Evolutionary conservation across 2,113 vertebrate species (phyloP), one percentile per base, ranked within the genome.

Genomic region (Myotis davidii): DNA sequence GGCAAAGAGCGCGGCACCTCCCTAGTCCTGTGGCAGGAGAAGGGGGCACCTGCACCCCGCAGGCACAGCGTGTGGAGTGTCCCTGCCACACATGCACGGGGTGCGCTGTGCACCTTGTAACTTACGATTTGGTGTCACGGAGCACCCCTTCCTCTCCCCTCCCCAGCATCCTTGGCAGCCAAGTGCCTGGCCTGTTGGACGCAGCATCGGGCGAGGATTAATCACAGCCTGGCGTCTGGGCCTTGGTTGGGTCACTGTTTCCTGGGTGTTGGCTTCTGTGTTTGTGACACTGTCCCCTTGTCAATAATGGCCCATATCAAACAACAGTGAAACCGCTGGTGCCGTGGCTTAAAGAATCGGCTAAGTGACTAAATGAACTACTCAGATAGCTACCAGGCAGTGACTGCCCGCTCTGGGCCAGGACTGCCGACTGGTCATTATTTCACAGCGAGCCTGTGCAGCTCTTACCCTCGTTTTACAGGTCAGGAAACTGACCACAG

Each of bases 51-150:
- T 83, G 73, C 0, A 0, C 82, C 29, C 0, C 0, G 73, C 10
- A 9, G 94, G 91, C 85, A 4, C 95, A 87, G 93, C 67, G 64
- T 76, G 88, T 91, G 92, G 77, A 85, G 76, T 5, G 77, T 85
- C 92, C 95, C 96, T 64, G 86, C 27, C 34, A 72, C 88, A 86
- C 74, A 88, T 14, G 69, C 92, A 94, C 54, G 50, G 74, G 45
- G 50, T 4, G 18, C 89, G 92, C 95, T 84, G 54, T 91, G 37
- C 1, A 4, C 37, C 56, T 3, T 3, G 34, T 45, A 76, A 91
- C 95, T 96, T 85, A 95, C 92, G 96, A 93, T 91, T 97, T 97
- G 74, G n/a, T 50, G 21, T 92, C 73, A 45, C 94, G 96, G 81
- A 76, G 90, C 82, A 92, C 76, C 50, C 87, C 78, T 42, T 6